These are phyloP conservation scores for Mycetomoellerius zeteki DNA, from an alignment of 1,140 invertebrate species.

Conservation along the genomic window DNA sequence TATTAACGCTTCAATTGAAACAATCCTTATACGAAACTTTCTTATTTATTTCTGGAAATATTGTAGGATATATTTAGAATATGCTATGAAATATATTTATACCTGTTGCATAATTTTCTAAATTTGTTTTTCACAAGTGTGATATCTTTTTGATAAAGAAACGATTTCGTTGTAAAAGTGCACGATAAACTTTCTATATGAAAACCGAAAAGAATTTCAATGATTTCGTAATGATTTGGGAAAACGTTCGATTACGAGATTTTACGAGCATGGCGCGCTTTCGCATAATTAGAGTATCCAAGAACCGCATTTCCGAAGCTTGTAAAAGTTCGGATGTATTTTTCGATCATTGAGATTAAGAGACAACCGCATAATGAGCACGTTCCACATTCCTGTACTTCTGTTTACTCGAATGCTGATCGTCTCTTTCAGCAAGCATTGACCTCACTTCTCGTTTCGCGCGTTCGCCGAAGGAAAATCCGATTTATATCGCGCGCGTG, in stretches of 20 bases:
- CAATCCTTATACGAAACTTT: neutral
- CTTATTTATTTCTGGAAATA: neutral
- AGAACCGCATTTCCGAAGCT: neutral
- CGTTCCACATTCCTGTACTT: conserved; percentile 36
- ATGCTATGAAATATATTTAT: neutral
- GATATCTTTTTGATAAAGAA: conserved; percentile 1
- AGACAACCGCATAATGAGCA: conserved; percentile 26
- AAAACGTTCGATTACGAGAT: conserved; percentile 31
- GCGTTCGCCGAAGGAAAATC: conserved; percentile 43
- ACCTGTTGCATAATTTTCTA: neutral
- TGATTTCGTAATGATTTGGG: conserved; percentile 33
- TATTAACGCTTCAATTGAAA: neutral
- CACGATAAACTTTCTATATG: neutral
- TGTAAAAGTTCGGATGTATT: conserved; percentile 12
- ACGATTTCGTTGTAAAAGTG: neutral
- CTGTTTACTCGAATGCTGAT: conserved; percentile 39
- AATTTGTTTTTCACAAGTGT: neutral
- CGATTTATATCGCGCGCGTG: conserved; percentile 36
- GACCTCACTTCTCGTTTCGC: conserved; percentile 55
- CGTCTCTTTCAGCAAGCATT: conserved; percentile 38
- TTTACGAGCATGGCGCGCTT: neutral
- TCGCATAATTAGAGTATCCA: neutral
- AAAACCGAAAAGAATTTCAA: neutral
- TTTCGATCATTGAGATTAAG: conserved; percentile 15
- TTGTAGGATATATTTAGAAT: neutral